Evolutionary conservation across 2,797 vertebrate genomes (phyloP).

Genomic region (Clarias pachynema): DNA sequence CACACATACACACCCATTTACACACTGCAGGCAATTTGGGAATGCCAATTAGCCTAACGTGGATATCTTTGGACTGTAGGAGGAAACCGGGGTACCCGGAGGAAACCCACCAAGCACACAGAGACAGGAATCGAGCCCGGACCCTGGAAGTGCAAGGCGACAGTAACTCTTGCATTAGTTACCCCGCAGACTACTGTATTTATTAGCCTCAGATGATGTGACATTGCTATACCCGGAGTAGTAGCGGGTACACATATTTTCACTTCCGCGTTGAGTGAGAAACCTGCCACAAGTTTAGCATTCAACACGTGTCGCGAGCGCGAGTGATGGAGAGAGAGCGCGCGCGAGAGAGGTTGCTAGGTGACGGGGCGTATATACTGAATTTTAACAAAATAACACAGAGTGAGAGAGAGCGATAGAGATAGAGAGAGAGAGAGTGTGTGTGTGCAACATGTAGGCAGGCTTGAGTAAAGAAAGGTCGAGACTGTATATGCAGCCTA

Average conservation of each 20-base stretch:
- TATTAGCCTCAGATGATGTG: not conserved
- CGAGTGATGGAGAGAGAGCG: conserved; percentile 66
- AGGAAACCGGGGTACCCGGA: too few relatives aligned
- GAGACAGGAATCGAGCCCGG: too few relatives aligned
- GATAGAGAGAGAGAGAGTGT: conserved; percentile 50
- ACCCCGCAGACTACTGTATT: not conserved
- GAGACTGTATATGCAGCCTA: conserved; percentile 62
- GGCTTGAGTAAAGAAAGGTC: conserved; percentile 65
- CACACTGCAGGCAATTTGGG: too few relatives aligned
- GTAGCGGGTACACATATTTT: not conserved
- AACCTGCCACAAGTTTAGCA: conserved; percentile 72
- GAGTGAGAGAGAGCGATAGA: conserved; percentile 59
- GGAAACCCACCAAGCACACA: too few relatives aligned
- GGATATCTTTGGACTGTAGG: too few relatives aligned
- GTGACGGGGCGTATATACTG: conserved; percentile 82
- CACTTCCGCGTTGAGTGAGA: conserved; percentile 15
- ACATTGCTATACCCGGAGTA: not conserved
- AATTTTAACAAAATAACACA: conserved; percentile 79
- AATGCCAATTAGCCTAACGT: too few relatives aligned
- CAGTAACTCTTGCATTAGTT: not conserved
- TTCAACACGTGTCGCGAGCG: conserved; percentile 79
- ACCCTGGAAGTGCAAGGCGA: too few relatives aligned
- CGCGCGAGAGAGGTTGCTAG: conserved; percentile 73
- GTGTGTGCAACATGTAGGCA: conserved; percentile 59
- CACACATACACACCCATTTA: too few relatives aligned